Base-by-base conservation (phyloP, 2,797 vertebrate species). In the Gymnothorax javanicus region DNA sequence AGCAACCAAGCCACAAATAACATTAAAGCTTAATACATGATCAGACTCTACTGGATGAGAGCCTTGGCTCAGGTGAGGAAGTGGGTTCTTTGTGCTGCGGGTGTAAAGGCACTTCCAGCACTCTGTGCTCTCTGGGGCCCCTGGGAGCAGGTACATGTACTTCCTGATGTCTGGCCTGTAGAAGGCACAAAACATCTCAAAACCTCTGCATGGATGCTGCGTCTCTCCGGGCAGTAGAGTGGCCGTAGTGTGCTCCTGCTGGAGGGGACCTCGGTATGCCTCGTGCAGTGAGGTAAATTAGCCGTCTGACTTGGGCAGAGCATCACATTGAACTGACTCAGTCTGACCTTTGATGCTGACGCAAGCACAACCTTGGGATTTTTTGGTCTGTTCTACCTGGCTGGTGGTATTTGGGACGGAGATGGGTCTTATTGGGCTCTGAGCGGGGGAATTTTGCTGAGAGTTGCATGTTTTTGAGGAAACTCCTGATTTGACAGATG, bases 401-500 rank as follows among this genome's bases (percentile, higher is more conserved):
- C 54, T 57, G 57, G 52, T 17, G 60, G 64, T 25, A 43, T 27
- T 15, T 17, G 73, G 13, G 4, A 77, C 6, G 1, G 43, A 77
- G 73, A 77, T 33, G 20, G 60, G 62, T 11, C 8, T 2, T 15
- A 15, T 27, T 25, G 23, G n/a, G 62, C 8, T 50, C 7, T 25
- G 58, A 81, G 57, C 23, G 0, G 20, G 23, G 9, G 85, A 15
- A 43, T 27, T 62, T 56, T 11, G n/a, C 62, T 7, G 13, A 6
- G 25, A 57, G 84, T 4, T 2, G 43, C 13, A 58, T 17, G n/a
- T 56, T 64, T 60, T 82, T 33, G 58, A 83, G 62, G 54, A 83
- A 87, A 59, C 54, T 64, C 86, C 86, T 17, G 64, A 81, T 83
- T 71, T 86, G 58, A 64, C 62, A 58, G 79, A 25, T 69, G 15